Evolutionary conservation across 2,113 vertebrate genomes (phyloP), one percentile per base, ranked within the genome.

Genomic region (Nibea albiflora): DNA sequence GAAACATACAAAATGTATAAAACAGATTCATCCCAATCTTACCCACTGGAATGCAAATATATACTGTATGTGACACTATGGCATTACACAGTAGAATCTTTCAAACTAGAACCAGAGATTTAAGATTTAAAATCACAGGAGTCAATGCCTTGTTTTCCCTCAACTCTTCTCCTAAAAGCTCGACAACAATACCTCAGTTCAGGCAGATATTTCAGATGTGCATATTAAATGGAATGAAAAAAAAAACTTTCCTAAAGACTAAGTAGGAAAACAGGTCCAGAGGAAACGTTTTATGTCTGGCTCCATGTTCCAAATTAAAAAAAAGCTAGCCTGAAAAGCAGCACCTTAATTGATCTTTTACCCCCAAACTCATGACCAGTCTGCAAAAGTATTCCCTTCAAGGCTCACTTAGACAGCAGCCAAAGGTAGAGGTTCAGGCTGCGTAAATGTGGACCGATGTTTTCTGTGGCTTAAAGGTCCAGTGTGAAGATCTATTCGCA

Each of bases 191-290:
- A 68, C 63, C 65, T 69, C 53, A 28, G 61, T 80, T 90, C 69
- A 82, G 83, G 61, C 52, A n/a, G 24, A 73, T 83, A 80, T 76
- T 84, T 73, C 79, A 84, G 73, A 93, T 80, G 78, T 88, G 73
- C 78, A 81, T 52, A 66, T 73, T 76, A 69, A 86, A 74, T 35
- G 26, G 73, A 47, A 74, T 54, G 26, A 5, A 53, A 49, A 84
- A 84, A 76, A 76, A 67, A 85, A 69, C 17, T 20, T 84, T 85
- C 76, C 68, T 10, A 15, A 79, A 56, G 62, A 76, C 71, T 79
- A 53, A 93, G 87, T 89, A 73, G 64, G 85, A 90, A 92, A 93
- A 66, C 91, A 94, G 92, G 89, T 56, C 47, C 28, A 42, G 49
- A 77, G 78, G 63, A 83, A 80, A 76, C 31, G 76, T 83, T 79